Evolutionary conservation across 2,888 invertebrate genomes (phyloP), one percentile per base, ranked within the genome.

Genomic region (Melolontha melolontha): DNA sequence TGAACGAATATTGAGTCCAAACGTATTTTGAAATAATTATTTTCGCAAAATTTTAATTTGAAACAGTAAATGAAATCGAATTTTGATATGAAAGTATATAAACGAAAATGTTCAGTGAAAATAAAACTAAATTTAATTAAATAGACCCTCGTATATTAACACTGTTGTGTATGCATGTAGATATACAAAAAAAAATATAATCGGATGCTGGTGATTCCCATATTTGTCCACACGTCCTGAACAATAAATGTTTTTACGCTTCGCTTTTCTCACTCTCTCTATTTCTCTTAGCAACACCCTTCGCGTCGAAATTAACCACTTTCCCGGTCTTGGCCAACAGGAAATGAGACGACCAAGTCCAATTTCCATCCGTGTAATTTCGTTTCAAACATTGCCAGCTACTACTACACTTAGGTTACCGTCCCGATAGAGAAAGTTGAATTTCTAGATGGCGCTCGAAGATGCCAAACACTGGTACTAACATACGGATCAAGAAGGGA

Each of bases 321-420:
- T 44, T 44, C 44, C 59, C 59, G 59, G 59, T 44, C 44, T 59
- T 59, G 40, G 59, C 59, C 59, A 51, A 34, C 63, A 50, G 64
- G 68, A 66, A 70, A 63, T 66, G 47, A 66, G 66, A 40, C 57
- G 66, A 41, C 59, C 55, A 55, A 55, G 66, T 66, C 66, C 66
- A 66, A 66, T 66, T 66, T 66, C 66, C 66, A 66, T 57, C 66
- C 66, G 50, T 66, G 66, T 59, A 66, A 66, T 66, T 66, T 50
- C 47, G 66, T 66, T 66, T 57, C 66, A 42, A 42, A 41, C 64
- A 34, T 64, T 52, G 41, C 51, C 57, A 11, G 51, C 41, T 41
- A 64, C 40, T 34, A 14, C 62, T 47, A 14, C 49, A 44, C 44
- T 44, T 57, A 44, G 22, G 22, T 29, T 47, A 44, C 29, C 16